Conservation (phyloP, 2,888 invertebrate genomes). For the Limnephilus auricula region DNA sequence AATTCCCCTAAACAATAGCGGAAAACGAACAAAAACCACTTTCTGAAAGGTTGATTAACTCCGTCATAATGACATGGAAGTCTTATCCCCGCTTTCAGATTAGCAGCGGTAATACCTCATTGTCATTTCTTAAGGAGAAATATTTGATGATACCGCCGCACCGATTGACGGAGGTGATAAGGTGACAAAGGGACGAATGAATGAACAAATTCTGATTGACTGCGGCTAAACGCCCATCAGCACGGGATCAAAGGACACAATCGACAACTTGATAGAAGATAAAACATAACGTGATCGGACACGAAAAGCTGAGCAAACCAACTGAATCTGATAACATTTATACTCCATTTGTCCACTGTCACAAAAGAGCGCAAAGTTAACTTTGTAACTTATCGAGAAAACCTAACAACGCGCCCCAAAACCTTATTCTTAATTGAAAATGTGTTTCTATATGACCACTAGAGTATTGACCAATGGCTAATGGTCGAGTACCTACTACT, state of each 20-base stretch:
- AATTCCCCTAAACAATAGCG: not conserved
- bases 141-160: slow-evolving; percentile 22
- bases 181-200: slow-evolving; percentile 53
- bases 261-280: slow-evolving; percentile 40
- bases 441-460: not conserved
- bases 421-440: not conserved
- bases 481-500: not conserved
- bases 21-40: slow-evolving; percentile 6
- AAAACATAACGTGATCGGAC: slow-evolving; percentile 40
- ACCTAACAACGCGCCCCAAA: not conserved
- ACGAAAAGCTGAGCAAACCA: slow-evolving; percentile 7
- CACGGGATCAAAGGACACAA: slow-evolving; percentile 46
- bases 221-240: slow-evolving; percentile 48
- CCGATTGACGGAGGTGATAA: slow-evolving; percentile 60
- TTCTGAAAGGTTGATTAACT: slow-evolving; percentile 21
- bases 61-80: not conserved
- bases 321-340: not conserved
- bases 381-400: not conserved
- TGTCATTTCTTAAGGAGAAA: slow-evolving; percentile 33
- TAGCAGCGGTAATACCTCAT: slow-evolving; percentile 35
- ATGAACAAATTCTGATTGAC: slow-evolving; percentile 62
- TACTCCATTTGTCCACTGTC: not conserved
- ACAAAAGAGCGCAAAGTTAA: not conserved
- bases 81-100: slow-evolving; percentile 21
- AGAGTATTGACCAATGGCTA: not conserved